Conservation (phyloP, 2,888 invertebrate species). For the Cantharis rustica region DNA sequence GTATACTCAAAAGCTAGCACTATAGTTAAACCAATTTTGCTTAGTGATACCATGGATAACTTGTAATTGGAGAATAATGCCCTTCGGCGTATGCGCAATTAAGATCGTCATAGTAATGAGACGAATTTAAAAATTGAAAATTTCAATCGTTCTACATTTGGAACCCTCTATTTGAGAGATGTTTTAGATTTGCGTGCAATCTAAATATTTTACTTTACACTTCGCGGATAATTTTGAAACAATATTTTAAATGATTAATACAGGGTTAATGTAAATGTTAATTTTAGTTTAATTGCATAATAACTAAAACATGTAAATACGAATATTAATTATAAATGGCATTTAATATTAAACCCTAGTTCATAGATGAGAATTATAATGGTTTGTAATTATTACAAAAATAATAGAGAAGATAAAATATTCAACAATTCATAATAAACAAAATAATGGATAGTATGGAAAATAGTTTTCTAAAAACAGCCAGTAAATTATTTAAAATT, state of each 20-base stretch:
- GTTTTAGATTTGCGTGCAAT: neutral
- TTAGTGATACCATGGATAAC: constrained; percentile 21
- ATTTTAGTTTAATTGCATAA: neutral
- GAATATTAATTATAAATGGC: neutral
- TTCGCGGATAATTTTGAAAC: neutral
- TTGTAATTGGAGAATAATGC: constrained; percentile 22
- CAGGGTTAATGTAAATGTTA: neutral
- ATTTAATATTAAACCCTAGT: neutral
- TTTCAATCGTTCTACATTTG: neutral
- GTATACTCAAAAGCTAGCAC: constrained; percentile 17
- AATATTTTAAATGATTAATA: neutral
- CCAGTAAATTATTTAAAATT: neutral
- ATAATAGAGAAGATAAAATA: neutral
- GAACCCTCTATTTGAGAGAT: neutral
- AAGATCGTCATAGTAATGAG: constrained; percentile 11
- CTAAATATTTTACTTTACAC: neutral
- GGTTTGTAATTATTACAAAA: neutral
- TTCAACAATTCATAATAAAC: neutral
- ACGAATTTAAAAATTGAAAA: neutral
- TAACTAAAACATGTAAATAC: neutral
- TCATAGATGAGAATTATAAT: neutral
- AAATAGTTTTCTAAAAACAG: neutral
- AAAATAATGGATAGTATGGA: neutral
- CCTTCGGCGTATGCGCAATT: constrained; percentile 23
- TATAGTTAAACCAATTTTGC: constrained; percentile 26